These are phyloP conservation scores for Clupea harengus DNA, from an alignment of 2,113 vertebrate genomes.

Conservation along the genomic window DNA sequence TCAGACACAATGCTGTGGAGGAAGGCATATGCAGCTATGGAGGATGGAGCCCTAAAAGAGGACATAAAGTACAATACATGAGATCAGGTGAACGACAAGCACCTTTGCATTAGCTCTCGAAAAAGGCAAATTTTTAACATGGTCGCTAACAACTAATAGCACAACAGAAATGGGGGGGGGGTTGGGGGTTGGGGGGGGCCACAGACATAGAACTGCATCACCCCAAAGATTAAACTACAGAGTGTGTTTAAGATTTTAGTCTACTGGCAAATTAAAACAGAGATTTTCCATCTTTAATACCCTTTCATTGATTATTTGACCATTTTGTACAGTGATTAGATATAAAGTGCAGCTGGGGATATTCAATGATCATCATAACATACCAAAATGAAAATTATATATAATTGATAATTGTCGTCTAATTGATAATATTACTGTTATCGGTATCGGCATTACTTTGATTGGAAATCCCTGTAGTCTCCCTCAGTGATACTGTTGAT, in stretches of 20 bases:
- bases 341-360: slow-evolving; percentile 99
- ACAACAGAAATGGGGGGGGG: slow-evolving; percentile 81
- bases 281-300: slow-evolving; percentile 49
- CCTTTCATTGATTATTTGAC: slow-evolving; percentile 74
- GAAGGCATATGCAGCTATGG: slow-evolving; percentile 86
- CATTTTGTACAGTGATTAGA: slow-evolving; percentile 95
- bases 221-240: slow-evolving; percentile 77
- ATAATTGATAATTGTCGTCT: slow-evolving; percentile 67
- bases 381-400: slow-evolving; percentile 86
- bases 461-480: slow-evolving; percentile 88
- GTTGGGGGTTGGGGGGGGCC: slow-evolving; percentile 44
- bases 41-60: slow-evolving; percentile 83
- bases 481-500: slow-evolving; percentile 80
- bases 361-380: slow-evolving; percentile 87
- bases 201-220: slow-evolving; percentile 76
- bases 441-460: slow-evolving; percentile 80
- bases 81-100: slow-evolving; percentile 85
- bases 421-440: slow-evolving; percentile 69
- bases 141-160: slow-evolving; percentile 87
- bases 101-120: slow-evolving; percentile 90
- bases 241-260: slow-evolving; percentile 68
- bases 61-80: slow-evolving; percentile 84
- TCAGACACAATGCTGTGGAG: slow-evolving; percentile 93
- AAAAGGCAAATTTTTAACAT: slow-evolving; percentile 91
- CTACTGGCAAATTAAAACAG: slow-evolving; percentile 33